These are phyloP conservation scores for Caenorhabditis doughertyi DNA, from an alignment of 2,888 invertebrate species.

Conservation along the genomic window DNA sequence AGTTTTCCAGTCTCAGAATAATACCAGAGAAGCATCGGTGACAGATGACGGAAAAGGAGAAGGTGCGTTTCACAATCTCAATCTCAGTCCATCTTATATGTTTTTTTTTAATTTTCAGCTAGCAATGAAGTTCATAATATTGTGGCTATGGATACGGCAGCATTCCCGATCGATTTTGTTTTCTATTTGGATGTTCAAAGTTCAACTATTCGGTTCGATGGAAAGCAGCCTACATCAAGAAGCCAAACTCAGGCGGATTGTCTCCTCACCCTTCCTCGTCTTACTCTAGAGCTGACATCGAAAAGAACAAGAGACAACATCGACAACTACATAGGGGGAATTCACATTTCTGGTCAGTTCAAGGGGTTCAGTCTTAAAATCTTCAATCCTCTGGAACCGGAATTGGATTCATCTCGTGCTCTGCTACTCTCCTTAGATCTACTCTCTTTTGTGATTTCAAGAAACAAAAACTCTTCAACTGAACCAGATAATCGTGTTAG, in stretches of 20 bases:
- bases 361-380: conserved; percentile 98
- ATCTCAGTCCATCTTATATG: no score
- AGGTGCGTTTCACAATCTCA: conserved; percentile 5
- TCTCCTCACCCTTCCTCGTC: conserved; percentile 90
- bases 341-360: conserved; percentile 95
- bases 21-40: conserved; percentile 38
- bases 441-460: conserved; percentile 76
- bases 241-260: conserved; percentile 78
- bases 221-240: conserved; percentile 66
- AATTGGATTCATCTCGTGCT: conserved; percentile 67
- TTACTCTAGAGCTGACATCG: conserved; percentile 97
- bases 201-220: conserved; percentile 91
- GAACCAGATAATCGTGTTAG: conserved; percentile 77
- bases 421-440: conserved; percentile 78
- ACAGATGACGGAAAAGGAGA: conserved; percentile 49
- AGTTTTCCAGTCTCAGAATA: conserved; percentile 47
- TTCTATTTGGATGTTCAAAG: conserved; percentile 99
- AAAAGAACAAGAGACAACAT: conserved; percentile 71
- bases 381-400: conserved; percentile 89
- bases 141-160: conserved; percentile 83
- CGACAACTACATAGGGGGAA: conserved; percentile 75
- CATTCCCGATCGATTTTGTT: conserved; percentile 98
- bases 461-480: conserved; percentile 76
- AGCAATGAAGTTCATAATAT: conserved; percentile 67
- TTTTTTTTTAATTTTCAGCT: conserved; percentile 10